These are phyloP conservation scores for Stylophora pistillata DNA, from an alignment of 64 coral and sea anemone genomes.

Conservation along the genomic window DNA sequence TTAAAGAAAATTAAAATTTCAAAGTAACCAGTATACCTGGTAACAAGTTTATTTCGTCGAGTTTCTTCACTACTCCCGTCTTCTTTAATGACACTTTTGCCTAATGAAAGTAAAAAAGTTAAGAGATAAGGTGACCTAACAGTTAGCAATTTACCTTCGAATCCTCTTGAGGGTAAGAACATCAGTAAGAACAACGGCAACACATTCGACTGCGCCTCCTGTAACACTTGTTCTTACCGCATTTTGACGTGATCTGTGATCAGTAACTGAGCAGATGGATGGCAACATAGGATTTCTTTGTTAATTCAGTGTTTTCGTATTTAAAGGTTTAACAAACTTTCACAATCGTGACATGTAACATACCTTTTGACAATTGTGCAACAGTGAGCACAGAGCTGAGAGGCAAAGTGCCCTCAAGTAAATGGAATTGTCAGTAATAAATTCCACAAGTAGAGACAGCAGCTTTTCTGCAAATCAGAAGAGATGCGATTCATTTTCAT, in stretches of 20 bases:
- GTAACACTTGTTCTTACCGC: too few species aligned
- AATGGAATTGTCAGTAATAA: conserved; percentile 39
- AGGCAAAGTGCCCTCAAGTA: conserved; percentile 71
- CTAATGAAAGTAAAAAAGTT: not conserved
- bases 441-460: conserved; percentile 67
- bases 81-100: conserved; percentile 78
- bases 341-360: not conserved
- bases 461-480: conserved; percentile 66
- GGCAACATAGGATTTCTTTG: too few species aligned
- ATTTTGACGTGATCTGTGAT: too few species aligned
- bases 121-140: too few species aligned
- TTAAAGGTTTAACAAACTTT: not conserved
- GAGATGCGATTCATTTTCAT: not conserved
- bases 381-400: conserved; percentile 81
- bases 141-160: too few species aligned
- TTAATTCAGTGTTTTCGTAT: not conserved
- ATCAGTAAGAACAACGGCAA: too few species aligned
- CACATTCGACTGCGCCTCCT: too few species aligned
- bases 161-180: too few species aligned
- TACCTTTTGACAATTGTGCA: conserved; percentile 96
- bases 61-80: conserved; percentile 55
- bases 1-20: too few species aligned
- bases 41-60: conserved; percentile 62
- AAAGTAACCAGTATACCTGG: conserved; percentile 29
- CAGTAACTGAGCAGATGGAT: too few species aligned